Percentiles rank a stretch among this genome's conserved stretches.
These are phyloP conservation scores for Pipistrellus pipistrellus DNA, from an alignment of 2,797 vertebrate species.

Conservation along the genomic window DNA sequence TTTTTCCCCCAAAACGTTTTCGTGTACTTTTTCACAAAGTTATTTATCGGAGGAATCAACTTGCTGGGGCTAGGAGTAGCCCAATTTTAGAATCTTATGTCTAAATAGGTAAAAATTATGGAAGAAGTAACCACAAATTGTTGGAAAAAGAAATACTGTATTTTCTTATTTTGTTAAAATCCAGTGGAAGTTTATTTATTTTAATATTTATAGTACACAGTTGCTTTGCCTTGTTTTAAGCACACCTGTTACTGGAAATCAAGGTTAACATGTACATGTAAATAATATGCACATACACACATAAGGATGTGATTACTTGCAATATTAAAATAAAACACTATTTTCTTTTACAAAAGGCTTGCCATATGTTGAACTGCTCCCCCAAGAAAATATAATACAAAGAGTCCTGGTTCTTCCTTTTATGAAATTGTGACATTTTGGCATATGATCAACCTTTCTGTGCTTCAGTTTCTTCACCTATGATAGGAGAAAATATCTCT, in stretches of 20 bases:
- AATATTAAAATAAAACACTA: conserved; percentile 56
- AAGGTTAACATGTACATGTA: neutral
- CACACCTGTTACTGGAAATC: conserved; percentile 68
- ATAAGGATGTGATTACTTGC: conserved; percentile 54
- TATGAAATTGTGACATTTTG: conserved; percentile 48
- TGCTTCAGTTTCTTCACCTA: conserved; percentile 47
- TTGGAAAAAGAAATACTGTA: conserved; percentile 13
- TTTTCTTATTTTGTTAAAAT: conserved; percentile 60
- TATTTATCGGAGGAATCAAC: conserved; percentile 22
- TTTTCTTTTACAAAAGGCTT: conserved; percentile 61
- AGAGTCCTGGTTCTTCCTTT: conserved; percentile 35
- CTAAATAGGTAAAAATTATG: conserved; percentile 36
- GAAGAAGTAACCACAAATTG: conserved; percentile 52
- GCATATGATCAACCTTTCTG: conserved; percentile 16
- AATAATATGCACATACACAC: neutral
- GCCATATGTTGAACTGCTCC: conserved; percentile 50
- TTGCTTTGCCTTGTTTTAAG: conserved; percentile 67
- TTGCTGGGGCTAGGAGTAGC: neutral
- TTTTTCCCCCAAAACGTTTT: neutral
- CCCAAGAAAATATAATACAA: conserved; percentile 28
- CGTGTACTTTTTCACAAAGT: conserved; percentile 23
- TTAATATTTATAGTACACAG: conserved; percentile 63
- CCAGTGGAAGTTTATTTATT: conserved; percentile 53
- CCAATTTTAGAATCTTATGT: conserved; percentile 49
- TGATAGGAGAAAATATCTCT: conserved; percentile 12